Evolutionary conservation across 2,797 vertebrate genomes (phyloP), one percentile per base, ranked within the genome.

Genomic region (Mionectes olivaceus): DNA sequence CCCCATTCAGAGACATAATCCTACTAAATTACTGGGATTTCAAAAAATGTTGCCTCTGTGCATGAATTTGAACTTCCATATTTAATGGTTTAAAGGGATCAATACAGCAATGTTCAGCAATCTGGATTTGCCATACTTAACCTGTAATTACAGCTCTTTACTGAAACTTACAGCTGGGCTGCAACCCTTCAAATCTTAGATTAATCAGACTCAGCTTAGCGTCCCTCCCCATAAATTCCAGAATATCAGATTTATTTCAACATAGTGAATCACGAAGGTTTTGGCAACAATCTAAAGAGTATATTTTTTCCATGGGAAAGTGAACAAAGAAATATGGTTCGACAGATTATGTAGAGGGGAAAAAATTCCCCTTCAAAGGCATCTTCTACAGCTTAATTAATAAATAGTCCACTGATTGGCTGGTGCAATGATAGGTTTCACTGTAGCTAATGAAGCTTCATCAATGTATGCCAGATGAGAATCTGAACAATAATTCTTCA

Each of bases 41-140:
- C 65, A 94, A 78, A 78, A 91, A 77, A 61, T 30, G 37, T 77
- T 77, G 30, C 63, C 43, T 96, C 94, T 78, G 55, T 90, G n/a
- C 68, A 60, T 78, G 73, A 80, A 89, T 96, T 92, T 94, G 80
- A 97, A 90, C 86, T 92, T 93, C 39, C 89, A 87, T 90, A 90
- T 92, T 88, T 96, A 97, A 94, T 85, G 71, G 44, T 69, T 91
- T 96, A 92, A 94, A 74, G 46, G 63, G 73, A 94, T 96, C 92
- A 88, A 89, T 96, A 61, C n/a, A 85, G 30, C 23, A 73, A n/a
- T 75, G 73, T 94, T 94, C 89, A 90, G 70, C 76, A 88, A 79
- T 87, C 79, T 95, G 64, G 53, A 95, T 96, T 65, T 70, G 44
- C 74, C 93, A 56, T 91, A 85, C 79, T 97, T 95, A 94, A 78